Evolutionary conservation across 2,888 invertebrate genomes (phyloP), one percentile per base, ranked within the genome.

Genomic region (Tiphia femorata): DNA sequence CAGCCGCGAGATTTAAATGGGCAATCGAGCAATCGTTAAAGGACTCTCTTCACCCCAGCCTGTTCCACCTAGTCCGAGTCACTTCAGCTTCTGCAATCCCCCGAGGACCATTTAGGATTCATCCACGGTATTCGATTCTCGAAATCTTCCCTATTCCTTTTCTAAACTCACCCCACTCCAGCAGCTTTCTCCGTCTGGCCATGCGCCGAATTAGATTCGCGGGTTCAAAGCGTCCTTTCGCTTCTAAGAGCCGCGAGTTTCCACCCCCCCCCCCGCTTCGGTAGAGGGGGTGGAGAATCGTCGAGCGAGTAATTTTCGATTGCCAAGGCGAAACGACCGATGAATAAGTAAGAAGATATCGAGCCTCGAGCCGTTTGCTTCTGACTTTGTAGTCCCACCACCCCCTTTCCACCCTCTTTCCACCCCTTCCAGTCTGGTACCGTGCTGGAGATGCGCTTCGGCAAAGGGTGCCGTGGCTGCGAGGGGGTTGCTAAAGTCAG

Each of bases 261-360:
- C 51, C 54, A 19, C 40, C 47, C 30, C 20, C 1, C 27, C 41
- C 17, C 41, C 52, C 35, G 53, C 47, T 43, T 41, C 3, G 17
- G 49, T 8, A 37, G 25, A 8, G 19, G 35, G n/a, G 27, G 37
- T 4, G 8, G 41, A 20, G 41, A n/a, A 12, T 14, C 21, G 44
- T 35, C 55, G 60, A 63, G 58, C 61, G 56, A 64, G 64, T 72
- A 73, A 73, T 73, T 74, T 74, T 72, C 72, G 72, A 74, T 73
- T 73, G 74, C 70, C 58, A 68, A 70, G 76, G 74, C 75, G 77
- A 75, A 75, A 73, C 74, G 69, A 60, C 70, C 67, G 76, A 82
- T 82, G 80, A 82, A 82, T 81, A 80, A 81, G 78, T 81, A 78
- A 81, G 79, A 77, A 78, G 78, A 80, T 78, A 79, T 80, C 75